These are phyloP conservation scores for Drosophila watanabei DNA, from an alignment of 1,140 invertebrate species.

Conservation along the genomic window DNA sequence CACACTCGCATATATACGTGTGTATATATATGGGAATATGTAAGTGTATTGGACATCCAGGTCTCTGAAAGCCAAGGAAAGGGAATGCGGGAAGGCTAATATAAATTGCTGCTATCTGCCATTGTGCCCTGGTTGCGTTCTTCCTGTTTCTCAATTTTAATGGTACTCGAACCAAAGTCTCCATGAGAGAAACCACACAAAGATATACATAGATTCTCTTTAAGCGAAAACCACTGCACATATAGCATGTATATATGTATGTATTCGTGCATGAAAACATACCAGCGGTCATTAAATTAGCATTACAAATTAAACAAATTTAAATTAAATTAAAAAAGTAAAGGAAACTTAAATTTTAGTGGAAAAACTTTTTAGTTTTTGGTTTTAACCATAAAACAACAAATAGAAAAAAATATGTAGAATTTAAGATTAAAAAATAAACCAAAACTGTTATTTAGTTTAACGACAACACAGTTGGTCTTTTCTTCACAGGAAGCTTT, in stretches of 20 bases:
- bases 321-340: background rate
- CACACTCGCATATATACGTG: background rate
- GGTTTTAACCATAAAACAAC: too few species aligned
- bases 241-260: background rate
- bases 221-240: background rate
- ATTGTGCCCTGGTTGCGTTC: conserved; percentile 4
- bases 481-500: too few species aligned
- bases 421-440: too few species aligned
- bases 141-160: conserved; percentile 11
- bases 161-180: conserved; percentile 10
- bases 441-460: too few species aligned
- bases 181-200: conserved; percentile 8
- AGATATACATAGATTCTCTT: conserved; percentile 5
- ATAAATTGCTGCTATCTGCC: conserved; percentile 12
- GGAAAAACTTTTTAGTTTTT: too few species aligned
- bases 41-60: background rate
- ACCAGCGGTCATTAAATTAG: background rate
- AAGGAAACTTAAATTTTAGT: too few species aligned
- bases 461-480: too few species aligned
- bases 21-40: background rate
- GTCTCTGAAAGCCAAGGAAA: background rate
- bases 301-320: background rate
- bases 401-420: too few species aligned
- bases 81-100: conserved; percentile 9
- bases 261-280: background rate